A percentile compares a stretch with the other conserved stretches of the same genome.
Conservation (phyloP, 2,113 vertebrate genomes). For the Rhodinocichla rosea region DNA sequence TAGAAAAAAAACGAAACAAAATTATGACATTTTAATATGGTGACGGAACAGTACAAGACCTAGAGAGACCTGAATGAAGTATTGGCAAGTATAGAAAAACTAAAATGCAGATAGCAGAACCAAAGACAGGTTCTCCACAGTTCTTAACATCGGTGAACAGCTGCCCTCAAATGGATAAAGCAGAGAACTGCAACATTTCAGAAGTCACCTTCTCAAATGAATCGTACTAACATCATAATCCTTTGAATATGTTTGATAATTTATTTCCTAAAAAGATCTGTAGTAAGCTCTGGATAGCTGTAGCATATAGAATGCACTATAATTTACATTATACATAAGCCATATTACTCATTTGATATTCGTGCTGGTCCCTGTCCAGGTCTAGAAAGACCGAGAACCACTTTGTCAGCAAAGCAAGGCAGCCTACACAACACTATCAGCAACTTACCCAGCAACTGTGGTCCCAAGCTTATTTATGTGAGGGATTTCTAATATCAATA, state of each 20-base stretch:
- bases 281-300: background rate
- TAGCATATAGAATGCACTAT: background rate
- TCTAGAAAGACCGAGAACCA: background rate
- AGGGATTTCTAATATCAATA: background rate
- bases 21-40: background rate
- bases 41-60: background rate
- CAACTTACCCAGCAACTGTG: rapidly evolving
- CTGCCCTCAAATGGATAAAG: constrained; percentile 73
- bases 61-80: background rate
- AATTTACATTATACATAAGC: background rate
- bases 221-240: background rate
- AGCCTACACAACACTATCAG: background rate
- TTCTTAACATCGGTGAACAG: constrained; percentile 8
- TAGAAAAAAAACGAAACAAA: background rate
- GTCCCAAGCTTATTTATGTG: background rate
- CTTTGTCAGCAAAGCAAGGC: background rate
- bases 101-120: background rate
- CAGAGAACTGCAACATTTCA: constrained; percentile 37
- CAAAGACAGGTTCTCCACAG: background rate
- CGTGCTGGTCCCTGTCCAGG: background rate
- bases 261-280: background rate
- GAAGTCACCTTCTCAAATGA: background rate
- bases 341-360: background rate
- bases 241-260: background rate
- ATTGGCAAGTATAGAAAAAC: background rate